Evolutionary conservation across 2,888 invertebrate genomes (phyloP).

Genomic region (Cryptus viduatorius): DNA sequence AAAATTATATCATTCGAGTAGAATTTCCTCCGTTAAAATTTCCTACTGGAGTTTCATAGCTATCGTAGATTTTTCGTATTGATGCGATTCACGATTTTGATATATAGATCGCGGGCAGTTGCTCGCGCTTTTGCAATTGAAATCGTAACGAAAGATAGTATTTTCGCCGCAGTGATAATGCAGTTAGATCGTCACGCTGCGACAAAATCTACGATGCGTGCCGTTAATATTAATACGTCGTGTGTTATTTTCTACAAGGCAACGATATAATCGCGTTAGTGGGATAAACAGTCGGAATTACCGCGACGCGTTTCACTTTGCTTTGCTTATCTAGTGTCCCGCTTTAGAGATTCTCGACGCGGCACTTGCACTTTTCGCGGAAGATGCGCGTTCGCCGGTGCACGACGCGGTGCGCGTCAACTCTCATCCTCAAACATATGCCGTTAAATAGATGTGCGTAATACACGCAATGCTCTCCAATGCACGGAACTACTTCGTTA

Average conservation of each 20-base stretch:
- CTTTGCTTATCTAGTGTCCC: conserved; percentile 33
- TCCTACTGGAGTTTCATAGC: no score
- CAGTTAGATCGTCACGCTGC: conserved; percentile 57
- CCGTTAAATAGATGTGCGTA: conserved; percentile 10
- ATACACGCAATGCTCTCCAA: neutral
- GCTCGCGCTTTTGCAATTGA: conserved; percentile 18
- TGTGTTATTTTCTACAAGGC: conserved; percentile 49
- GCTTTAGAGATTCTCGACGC: conserved; percentile 6
- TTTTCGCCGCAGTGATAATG: conserved; percentile 17
- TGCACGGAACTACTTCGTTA: conserved; percentile 15
- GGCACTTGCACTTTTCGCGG: conserved; percentile 54
- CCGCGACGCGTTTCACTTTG: conserved; percentile 60
- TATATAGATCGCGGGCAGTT: conserved; percentile 13
- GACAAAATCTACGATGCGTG: conserved; percentile 51
- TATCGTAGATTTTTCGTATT: no score
- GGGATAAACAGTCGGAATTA: conserved; percentile 29
- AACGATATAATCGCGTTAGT: conserved; percentile 58
- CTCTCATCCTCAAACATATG: conserved; percentile 22
- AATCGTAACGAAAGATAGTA: neutral
- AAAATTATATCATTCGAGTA: no score
- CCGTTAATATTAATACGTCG: conserved; percentile 50
- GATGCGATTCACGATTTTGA: conserved; percentile 48
- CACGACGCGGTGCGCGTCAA: conserved; percentile 21
- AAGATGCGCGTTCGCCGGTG: conserved; percentile 43
- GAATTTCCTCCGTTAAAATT: no score